A percentile compares a stretch with the other conserved stretches of the same genome.
phyloP scores from a whole-genome alignment of 2,797 vertebrate species.

The Bryconaethiops microstoma region DNA sequence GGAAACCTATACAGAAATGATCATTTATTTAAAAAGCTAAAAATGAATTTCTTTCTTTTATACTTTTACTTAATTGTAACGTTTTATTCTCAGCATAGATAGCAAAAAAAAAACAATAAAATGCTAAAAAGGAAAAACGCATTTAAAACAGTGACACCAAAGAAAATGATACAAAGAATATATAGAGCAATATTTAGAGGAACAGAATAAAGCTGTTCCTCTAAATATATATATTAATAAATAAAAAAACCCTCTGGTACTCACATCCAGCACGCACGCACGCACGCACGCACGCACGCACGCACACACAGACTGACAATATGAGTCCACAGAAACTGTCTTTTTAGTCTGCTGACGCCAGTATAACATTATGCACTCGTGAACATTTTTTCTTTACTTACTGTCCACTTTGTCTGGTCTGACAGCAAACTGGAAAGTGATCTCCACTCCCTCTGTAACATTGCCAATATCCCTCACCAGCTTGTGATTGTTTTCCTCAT shows the following conservation, averaged over 20 bases:
- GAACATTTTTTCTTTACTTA: conserved; percentile 52
- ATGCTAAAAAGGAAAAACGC: no score
- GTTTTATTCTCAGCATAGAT: no score
- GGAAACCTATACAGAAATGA: conserved; percentile 62
- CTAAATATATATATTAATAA: no score
- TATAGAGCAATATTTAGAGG: no score
- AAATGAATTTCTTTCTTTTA: no score
- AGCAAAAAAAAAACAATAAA: no score
- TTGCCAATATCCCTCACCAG: conserved; percentile 75
- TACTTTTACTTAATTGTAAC: no score
- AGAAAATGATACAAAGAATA: no score
- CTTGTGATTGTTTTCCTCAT: conserved; percentile 68
- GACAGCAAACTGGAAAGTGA: conserved; percentile 78
- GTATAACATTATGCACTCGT: neutral
- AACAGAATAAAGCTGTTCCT: no score
- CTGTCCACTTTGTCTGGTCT: conserved; percentile 69
- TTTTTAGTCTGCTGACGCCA: neutral
- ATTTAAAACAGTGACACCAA: no score
- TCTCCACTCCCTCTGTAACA: conserved; percentile 71
- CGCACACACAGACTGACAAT: neutral
- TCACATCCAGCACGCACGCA: neutral
- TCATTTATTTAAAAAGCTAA: no score
- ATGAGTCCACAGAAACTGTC: neutral
- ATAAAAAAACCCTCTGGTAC: no score
- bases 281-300: neutral